Base-by-base conservation (phyloP, 2,888 invertebrate species). In the Tigriopus californicus region DNA sequence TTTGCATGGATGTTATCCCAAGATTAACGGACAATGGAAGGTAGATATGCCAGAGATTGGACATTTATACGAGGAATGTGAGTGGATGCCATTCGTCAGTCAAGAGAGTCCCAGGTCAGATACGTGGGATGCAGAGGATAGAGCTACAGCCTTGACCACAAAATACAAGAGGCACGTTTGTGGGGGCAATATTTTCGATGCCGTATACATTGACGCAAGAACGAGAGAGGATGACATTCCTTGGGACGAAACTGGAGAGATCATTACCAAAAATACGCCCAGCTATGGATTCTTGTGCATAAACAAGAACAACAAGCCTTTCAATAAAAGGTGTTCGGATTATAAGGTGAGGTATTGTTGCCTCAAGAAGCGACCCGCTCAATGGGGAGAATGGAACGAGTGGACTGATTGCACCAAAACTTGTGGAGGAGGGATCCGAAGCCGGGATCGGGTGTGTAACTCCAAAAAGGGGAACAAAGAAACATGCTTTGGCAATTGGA, bases 351-450 rank as follows among this genome's bases (percentile, higher is more conserved):
- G 56, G 11, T 56, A 25, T n/a, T 56, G 56, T 5, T 56, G 56
- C 33, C 13, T n/a, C 1, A 56, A 56, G n/a, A n/a, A 56, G 12
- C 22, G 20, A 46, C 20, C 56, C 8, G 56, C 56, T 18, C 42
- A 46, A 22, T 56, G 56, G 56, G 56, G 56, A 13, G 56, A 42
- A n/a, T 56, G 56, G 56, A 22, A 12, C 13, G 46, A 44, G 13
- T 56, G 44, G 24, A 22, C 46, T 2, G 20, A 46, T 22, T 56
- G 56, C 24, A 12, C 56, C 42, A 56, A 56, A 22, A 22, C 56
- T 3, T 56, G 56, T 15, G 56, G 46, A 18, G 42, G 46, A n/a
- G 56, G 56, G 18, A 41, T 20, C 3, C 56, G 46, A 46, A 20
- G 12, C 10, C 20, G 56, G n/a, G n/a, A 20, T 24, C n/a, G 46